These are phyloP conservation scores for Heliconius aoede DNA, from an alignment of 2,888 invertebrate genomes.

Conservation along the genomic window DNA sequence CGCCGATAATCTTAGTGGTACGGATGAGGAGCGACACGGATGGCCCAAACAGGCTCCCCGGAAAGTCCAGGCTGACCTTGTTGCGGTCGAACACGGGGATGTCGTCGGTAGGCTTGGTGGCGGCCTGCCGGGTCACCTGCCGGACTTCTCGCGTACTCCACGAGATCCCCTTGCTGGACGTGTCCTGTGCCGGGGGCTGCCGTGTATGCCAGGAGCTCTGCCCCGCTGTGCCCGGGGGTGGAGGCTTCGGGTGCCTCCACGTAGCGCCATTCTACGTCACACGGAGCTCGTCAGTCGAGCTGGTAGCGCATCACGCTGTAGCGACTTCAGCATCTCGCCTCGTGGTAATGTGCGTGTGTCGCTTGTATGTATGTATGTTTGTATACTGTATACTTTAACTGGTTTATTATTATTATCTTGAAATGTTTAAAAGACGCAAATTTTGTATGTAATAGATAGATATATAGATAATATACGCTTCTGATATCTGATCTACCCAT, in stretches of 20 bases:
- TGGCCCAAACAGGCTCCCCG: constrained; percentile 86
- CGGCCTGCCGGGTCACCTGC: constrained; percentile 61
- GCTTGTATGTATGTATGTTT: constrained; percentile 39
- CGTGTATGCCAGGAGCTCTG: constrained; percentile 39
- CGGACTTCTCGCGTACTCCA: constrained; percentile 41
- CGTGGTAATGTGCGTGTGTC: constrained; percentile 39
- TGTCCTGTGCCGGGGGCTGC: constrained; percentile 33
- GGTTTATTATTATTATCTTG: not conserved
- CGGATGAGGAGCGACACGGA: constrained; percentile 87
- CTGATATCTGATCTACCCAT: not conserved
- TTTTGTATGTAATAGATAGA: not conserved
- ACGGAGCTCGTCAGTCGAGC: constrained; percentile 25
- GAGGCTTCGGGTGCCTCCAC: constrained; percentile 53
- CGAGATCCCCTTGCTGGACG: constrained; percentile 50
- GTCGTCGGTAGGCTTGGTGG: constrained; percentile 78
- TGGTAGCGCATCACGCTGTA: constrained; percentile 31
- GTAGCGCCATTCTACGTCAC: constrained; percentile 68
- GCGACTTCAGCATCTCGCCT: constrained; percentile 38
- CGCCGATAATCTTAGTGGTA: constrained; percentile 86
- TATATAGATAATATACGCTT: not conserved
- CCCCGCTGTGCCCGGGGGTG: constrained; percentile 32
- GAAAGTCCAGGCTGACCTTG: constrained; percentile 87
- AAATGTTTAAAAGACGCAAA: not conserved
- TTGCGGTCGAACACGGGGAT: constrained; percentile 85
- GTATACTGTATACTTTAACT: not conserved